Evolutionary conservation across 2,888 invertebrate species (phyloP).

Genomic region (Gnatocerus cornutus): DNA sequence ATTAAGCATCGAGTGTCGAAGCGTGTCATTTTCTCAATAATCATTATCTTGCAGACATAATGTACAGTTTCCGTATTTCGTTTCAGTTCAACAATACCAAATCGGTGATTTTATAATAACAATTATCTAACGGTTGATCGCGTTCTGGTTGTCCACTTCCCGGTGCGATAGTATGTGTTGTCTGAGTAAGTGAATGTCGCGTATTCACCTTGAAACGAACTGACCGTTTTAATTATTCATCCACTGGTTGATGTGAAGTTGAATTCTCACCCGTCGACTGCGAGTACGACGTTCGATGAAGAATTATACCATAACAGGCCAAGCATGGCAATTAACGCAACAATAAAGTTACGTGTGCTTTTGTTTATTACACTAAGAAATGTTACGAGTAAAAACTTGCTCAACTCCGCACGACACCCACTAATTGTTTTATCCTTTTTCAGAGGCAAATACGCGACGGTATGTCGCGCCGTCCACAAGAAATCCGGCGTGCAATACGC

Average conservation of each 20-base stretch:
- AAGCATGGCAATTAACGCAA: slow-evolving; percentile 34
- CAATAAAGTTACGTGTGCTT: slow-evolving; percentile 21
- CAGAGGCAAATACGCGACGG: slow-evolving; percentile 98
- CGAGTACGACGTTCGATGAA: neutral
- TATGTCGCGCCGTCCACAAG: slow-evolving; percentile 91
- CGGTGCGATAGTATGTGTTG: slow-evolving; percentile 19
- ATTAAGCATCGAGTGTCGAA: slow-evolving; percentile 12
- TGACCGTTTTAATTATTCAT: slow-evolving; percentile 41
- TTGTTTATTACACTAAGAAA: slow-evolving; percentile 21
- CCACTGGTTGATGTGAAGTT: neutral
- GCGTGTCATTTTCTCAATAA: slow-evolving; percentile 7
- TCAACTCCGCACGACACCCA: too few species aligned
- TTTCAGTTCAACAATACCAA: slow-evolving; percentile 22
- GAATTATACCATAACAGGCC: slow-evolving; percentile 20
- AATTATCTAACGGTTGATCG: slow-evolving; percentile 44
- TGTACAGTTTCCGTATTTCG: slow-evolving; percentile 35
- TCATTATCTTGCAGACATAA: neutral
- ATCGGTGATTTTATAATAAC: slow-evolving; percentile 28
- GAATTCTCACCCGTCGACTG: slow-evolving; percentile 6
- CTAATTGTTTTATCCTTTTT: slow-evolving; percentile 59
- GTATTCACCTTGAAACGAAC: slow-evolving; percentile 40
- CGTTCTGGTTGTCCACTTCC: slow-evolving; percentile 28
- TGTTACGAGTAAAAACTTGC: neutral
- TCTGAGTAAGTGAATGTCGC: slow-evolving; percentile 40
- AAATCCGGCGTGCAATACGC: slow-evolving; percentile 92